These are phyloP conservation scores for Noctua janthina DNA, from an alignment of 2,888 invertebrate genomes.

Conservation along the genomic window DNA sequence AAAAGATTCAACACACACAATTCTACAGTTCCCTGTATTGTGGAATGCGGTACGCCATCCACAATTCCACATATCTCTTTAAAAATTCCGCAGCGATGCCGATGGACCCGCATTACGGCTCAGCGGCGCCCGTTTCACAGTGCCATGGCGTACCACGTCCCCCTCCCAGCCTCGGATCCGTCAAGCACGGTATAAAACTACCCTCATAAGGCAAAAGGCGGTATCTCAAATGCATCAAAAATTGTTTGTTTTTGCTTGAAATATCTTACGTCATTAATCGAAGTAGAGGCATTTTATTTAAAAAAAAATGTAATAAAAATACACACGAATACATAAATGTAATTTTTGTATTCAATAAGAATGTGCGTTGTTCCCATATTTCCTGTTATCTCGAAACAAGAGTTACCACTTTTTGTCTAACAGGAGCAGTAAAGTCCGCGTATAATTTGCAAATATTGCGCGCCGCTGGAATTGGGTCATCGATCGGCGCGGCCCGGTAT, in stretches of 20 bases:
- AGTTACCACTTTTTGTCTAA: not conserved
- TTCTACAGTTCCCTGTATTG: not conserved
- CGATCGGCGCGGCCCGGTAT: conserved; percentile 44
- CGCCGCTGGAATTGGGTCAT: conserved; percentile 47
- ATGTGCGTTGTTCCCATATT: not conserved
- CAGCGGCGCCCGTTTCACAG: not conserved
- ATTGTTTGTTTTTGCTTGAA: not conserved
- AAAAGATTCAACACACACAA: not conserved
- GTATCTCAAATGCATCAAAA: not conserved
- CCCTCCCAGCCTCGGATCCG: not conserved
- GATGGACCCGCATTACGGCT: conserved; percentile 2
- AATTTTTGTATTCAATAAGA: not conserved
- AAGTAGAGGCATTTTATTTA: not conserved
- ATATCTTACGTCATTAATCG: not conserved
- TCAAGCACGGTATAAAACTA: conserved; percentile 39
- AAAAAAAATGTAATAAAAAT: not conserved
- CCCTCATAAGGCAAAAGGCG: not conserved
- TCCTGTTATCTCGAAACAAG: not conserved
- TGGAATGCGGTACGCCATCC: conserved; percentile 12
- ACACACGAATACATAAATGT: not conserved
- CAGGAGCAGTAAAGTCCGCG: conserved; percentile 6
- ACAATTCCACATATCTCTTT: conserved; percentile 14
- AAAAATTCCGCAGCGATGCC: conserved; percentile 8
- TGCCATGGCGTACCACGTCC: conserved; percentile 38
- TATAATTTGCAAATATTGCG: conserved; percentile 50